These are phyloP conservation scores for Alentia gelatinosa DNA, from an alignment of 2,888 invertebrate species.

Conservation along the genomic window DNA sequence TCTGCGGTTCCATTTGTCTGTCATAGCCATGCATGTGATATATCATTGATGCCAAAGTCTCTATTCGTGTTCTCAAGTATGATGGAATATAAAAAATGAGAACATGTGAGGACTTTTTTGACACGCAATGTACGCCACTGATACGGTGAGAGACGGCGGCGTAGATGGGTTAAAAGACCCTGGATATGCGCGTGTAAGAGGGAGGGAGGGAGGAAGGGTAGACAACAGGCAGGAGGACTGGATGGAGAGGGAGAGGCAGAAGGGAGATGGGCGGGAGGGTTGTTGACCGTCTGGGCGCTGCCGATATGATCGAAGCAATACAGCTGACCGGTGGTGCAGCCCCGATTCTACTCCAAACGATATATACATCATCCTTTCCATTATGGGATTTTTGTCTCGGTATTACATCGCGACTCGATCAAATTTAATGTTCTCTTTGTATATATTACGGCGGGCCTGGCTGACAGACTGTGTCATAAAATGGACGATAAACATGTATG, in stretches of 20 bases:
- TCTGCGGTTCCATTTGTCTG: too few relatives aligned
- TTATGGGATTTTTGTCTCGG: neutral
- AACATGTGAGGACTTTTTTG: too few relatives aligned
- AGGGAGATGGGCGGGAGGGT: neutral
- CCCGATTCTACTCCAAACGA: neutral
- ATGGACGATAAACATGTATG: neutral
- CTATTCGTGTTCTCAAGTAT: too few relatives aligned
- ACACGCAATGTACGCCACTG: too few relatives aligned
- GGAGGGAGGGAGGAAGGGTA: neutral
- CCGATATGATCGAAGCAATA: neutral
- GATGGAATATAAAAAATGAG: too few relatives aligned
- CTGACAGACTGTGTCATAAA: neutral
- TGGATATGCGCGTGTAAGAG: neutral
- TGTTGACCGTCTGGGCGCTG: neutral
- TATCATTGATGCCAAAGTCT: too few relatives aligned
- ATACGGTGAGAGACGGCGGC: too few relatives aligned
- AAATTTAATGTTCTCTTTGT: neutral
- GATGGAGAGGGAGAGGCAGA: neutral
- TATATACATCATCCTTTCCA: conserved; percentile 32
- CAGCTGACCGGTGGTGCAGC: neutral
- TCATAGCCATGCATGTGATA: too few relatives aligned
- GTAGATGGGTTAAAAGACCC: too few relatives aligned
- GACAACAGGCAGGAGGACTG: neutral
- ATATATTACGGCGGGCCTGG: neutral
- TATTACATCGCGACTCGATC: neutral